phyloP scores from a whole-genome alignment of 2,797 vertebrate genomes.

The Lepilemur septentrionalis region DNA sequence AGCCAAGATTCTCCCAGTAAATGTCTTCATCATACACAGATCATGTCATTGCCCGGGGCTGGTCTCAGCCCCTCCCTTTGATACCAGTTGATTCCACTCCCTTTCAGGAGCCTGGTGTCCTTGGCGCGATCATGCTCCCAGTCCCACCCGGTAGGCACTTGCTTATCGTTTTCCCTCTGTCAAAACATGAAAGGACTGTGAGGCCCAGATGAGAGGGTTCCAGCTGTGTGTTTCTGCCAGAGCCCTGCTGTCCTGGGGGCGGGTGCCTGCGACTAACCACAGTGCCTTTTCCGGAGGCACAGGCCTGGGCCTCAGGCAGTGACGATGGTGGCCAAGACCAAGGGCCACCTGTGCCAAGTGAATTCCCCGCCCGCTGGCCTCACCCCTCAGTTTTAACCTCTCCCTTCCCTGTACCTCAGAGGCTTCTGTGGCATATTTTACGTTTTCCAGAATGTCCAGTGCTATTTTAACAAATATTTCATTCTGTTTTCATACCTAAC shows the following conservation, averaged over 20 bases:
- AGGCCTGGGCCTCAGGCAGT: not conserved
- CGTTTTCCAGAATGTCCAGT: not conserved
- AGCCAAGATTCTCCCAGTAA: not conserved
- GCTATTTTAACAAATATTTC: slow-evolving; percentile 46
- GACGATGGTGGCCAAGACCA: not conserved
- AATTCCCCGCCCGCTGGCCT: not conserved
- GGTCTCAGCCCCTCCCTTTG: not conserved
- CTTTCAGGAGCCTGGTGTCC: not conserved
- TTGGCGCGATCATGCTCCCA: not conserved
- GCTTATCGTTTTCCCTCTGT: not conserved
- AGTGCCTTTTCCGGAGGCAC: not conserved
- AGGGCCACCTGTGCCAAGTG: not conserved
- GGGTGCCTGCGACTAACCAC: not conserved
- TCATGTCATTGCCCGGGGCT: not conserved
- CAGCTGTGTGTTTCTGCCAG: not conserved
- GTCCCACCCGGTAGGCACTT: not conserved
- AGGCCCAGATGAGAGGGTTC: not conserved
- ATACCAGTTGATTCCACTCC: not conserved
- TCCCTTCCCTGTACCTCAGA: not conserved
- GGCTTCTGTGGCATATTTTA: not conserved
- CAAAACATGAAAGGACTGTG: not conserved
- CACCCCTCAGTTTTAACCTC: not conserved
- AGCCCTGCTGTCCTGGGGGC: not conserved
- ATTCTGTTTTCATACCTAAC: not conserved
- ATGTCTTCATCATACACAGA: not conserved